Evolutionary conservation across 2,113 vertebrate species (phyloP), one percentile per base, ranked within the genome.

Genomic region (Nesogale talazaci): DNA sequence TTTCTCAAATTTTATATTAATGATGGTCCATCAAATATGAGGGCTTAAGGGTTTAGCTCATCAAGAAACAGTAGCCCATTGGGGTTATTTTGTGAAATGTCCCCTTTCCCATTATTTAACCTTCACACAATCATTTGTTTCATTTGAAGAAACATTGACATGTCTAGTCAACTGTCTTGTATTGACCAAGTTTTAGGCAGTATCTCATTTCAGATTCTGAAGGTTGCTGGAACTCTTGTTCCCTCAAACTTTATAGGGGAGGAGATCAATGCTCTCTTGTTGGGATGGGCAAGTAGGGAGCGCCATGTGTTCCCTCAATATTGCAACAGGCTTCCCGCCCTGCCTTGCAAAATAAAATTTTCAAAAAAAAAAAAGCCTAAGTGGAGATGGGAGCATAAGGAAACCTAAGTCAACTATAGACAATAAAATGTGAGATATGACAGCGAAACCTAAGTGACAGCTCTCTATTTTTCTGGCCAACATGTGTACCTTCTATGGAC

Each of bases 381-480:
- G 82, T 93, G 85, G 65, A 90, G 42, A 89, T 74, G 52, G 93
- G 93, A 72, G 79, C 86, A 90, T 94, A 52, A 59, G 65, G 22
- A 95, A 91, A 80, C 94, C 94, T 76, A 95, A 97, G 31, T 94
- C 94, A 94, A 74, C 85, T 92, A 87, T 63, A 94, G 95, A 94
- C 94, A 95, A 96, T 84, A 76, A 74, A 92, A 92, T 82, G 91
- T 72, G 22, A 94, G 94, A 92, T 79, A 70, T 77, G 70, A 91
- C 93, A 93, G 94, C 80, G 79, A 96, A 92, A 88, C 88, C 27
- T 90, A 95, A 95, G 96, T 93, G 93, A 95, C 2, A 0, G 81
- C 76, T 93, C 25, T 86, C 96, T 91, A 90, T 83, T 94, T 95
- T 92, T 92, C 91, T 83, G 94, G 86, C 83, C 95, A 82, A 94